phyloP scores from a whole-genome alignment of 92 coral and sea anemone genomes.

The Zoanthus solanderi region DNA sequence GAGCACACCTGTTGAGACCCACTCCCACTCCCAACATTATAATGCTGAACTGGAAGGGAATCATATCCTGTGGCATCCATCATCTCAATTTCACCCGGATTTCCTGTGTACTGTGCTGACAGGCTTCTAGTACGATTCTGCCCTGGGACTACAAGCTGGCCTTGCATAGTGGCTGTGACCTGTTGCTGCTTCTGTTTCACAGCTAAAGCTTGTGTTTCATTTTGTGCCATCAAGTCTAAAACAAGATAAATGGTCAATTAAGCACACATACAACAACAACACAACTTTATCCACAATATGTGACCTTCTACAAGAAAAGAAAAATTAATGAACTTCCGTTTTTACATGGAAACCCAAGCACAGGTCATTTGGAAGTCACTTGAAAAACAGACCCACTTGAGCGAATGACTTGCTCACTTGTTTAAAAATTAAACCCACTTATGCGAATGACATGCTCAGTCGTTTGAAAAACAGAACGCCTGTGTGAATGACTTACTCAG shows the following conservation, averaged over 20 bases:
- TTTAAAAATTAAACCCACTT: too few relatives aligned
- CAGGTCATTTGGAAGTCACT: too few relatives aligned
- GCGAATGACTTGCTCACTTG: too few relatives aligned
- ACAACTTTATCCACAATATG: too few relatives aligned
- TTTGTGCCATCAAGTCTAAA: constrained; percentile 30
- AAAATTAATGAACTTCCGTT: too few relatives aligned
- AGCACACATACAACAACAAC: not conserved
- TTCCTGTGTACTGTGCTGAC: constrained; percentile 29
- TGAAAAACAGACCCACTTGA: too few relatives aligned
- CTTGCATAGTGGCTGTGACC: constrained; percentile 3
- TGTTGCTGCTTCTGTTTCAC: constrained; percentile 35
- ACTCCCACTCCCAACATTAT: constrained; percentile 34
- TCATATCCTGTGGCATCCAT: constrained; percentile 75
- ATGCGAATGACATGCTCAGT: too few relatives aligned
- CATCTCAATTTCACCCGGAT: constrained; percentile 64
- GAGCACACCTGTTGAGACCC: constrained; percentile 15
- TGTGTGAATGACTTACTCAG: too few relatives aligned
- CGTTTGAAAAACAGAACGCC: too few relatives aligned
- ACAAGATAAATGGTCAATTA: not conserved
- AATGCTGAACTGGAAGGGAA: constrained; percentile 32
- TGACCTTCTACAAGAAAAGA: too few relatives aligned
- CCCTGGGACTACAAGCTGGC: constrained; percentile 12
- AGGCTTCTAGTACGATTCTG: not conserved
- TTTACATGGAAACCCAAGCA: too few relatives aligned
- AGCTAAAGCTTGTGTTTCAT: not conserved